phyloP scores from a whole-genome alignment of 37 sponge, comb jelly and placozoan genomes.

The Beroe ovata region DNA sequence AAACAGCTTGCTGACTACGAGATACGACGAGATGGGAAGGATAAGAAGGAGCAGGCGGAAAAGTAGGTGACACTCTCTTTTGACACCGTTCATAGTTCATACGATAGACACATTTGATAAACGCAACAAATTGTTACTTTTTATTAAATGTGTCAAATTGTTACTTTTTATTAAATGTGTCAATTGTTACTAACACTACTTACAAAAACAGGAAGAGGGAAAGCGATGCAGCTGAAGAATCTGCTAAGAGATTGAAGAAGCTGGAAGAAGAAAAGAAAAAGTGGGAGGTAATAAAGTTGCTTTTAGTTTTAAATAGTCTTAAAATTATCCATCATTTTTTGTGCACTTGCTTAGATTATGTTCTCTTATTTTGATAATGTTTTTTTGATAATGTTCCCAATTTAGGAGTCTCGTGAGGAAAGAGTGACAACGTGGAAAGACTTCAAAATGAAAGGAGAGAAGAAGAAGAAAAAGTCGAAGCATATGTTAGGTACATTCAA shows the following conservation, averaged over 20 bases:
- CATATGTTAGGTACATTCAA: conserved; percentile 68
- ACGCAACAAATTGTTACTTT: too few relatives aligned
- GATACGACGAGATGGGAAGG: conserved; percentile 79
- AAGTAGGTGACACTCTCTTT: conserved; percentile 70
- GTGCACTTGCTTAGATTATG: too few relatives aligned
- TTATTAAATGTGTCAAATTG: too few relatives aligned
- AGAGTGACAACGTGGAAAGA: conserved; percentile 90
- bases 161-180: too few relatives aligned
- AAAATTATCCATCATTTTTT: too few relatives aligned
- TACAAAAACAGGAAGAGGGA: conserved; percentile 71
- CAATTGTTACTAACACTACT: too few relatives aligned
- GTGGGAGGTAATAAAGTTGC: conserved; percentile 96
- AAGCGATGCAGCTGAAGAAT: conserved; percentile 69
- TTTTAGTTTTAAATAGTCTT: too few relatives aligned
- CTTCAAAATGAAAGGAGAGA: conserved; percentile 82
- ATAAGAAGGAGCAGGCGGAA: conserved; percentile 78
- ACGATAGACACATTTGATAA: too few relatives aligned
- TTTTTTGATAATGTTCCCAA: too few relatives aligned
- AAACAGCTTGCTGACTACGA: conserved; percentile 93
- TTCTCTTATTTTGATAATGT: too few relatives aligned
- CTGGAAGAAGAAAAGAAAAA: conserved; percentile 82
- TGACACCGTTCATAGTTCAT: too few relatives aligned
- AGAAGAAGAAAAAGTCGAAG: conserved; percentile 76
- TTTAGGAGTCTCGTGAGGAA: conserved; percentile 73
- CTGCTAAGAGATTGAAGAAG: conserved; percentile 73